Evolutionary conservation across 2,888 invertebrate genomes (phyloP).

Genomic region (Apamea crenata): DNA sequence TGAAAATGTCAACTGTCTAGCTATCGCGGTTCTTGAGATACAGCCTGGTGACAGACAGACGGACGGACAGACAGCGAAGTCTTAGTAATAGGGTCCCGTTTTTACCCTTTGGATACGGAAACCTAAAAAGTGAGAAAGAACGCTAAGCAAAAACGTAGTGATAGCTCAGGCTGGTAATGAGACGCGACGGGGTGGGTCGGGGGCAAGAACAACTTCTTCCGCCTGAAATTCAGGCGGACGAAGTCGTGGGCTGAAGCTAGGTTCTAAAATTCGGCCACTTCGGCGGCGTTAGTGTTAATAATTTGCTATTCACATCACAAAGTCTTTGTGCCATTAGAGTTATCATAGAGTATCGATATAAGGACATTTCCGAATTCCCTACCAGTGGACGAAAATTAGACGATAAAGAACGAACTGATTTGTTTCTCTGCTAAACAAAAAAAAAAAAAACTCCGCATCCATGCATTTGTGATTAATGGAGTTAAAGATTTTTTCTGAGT

Average conservation of each 20-base stretch:
- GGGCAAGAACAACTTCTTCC: no score
- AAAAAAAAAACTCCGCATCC: not conserved
- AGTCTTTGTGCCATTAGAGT: slow-evolving; percentile 21
- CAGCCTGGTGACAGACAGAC: no score
- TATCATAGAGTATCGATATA: slow-evolving; percentile 12
- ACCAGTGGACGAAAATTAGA: slow-evolving; percentile 12
- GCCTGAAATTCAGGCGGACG: not conserved
- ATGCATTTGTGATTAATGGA: slow-evolving; percentile 27
- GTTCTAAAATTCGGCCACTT: not conserved
- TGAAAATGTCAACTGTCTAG: no score
- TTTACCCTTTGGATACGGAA: no score
- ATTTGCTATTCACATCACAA: slow-evolving; percentile 32
- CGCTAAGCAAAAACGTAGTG: not conserved
- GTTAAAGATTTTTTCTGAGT: not conserved
- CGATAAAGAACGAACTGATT: not conserved
- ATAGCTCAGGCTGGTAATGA: not conserved
- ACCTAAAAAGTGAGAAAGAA: not conserved
- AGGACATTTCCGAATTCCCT: not conserved
- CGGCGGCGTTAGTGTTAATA: not conserved
- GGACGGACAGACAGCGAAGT: no score
- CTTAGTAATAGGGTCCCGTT: no score
- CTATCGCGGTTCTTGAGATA: no score
- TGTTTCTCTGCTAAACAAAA: not conserved
- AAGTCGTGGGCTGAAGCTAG: not conserved
- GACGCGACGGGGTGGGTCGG: not conserved